Evolutionary conservation across 2,113 vertebrate genomes (phyloP).

Genomic region (Sylvia atricapilla): DNA sequence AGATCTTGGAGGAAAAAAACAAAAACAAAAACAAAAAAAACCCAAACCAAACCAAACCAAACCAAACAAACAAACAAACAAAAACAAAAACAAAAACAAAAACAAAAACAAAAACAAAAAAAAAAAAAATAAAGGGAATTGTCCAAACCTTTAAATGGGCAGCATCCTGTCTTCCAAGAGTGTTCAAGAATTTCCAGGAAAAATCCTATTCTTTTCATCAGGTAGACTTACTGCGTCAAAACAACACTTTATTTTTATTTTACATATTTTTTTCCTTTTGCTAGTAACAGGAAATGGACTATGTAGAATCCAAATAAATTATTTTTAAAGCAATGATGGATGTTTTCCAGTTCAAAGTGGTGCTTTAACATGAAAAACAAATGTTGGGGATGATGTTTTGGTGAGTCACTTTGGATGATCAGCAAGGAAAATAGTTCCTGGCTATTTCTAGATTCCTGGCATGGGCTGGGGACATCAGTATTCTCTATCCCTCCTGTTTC

Average conservation of each 20-base stretch:
- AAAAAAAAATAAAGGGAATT: neutral
- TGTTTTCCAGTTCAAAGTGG: neutral
- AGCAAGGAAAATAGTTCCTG: neutral
- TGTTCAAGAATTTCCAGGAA: neutral
- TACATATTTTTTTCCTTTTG: neutral
- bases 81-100: too few relatives aligned
- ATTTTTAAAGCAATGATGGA: neutral
- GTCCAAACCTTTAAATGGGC: neutral
- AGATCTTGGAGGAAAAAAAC: neutral
- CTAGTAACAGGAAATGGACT: neutral
- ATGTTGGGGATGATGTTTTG: neutral
- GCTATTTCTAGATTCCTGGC: neutral
- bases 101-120: too few relatives aligned
- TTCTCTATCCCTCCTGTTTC: neutral
- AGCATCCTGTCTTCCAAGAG: neutral
- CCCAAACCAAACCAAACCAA: too few relatives aligned
- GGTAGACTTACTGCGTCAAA: neutral
- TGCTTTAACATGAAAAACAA: neutral
- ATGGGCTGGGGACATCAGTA: accelerated
- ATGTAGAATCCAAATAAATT: neutral
- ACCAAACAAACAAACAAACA: too few relatives aligned
- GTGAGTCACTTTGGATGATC: neutral
- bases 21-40: too few relatives aligned
- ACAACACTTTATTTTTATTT: neutral
- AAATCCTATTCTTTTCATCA: neutral